Conservation (phyloP, 2,888 invertebrate species). For the Oscheius myriophilus region DNA sequence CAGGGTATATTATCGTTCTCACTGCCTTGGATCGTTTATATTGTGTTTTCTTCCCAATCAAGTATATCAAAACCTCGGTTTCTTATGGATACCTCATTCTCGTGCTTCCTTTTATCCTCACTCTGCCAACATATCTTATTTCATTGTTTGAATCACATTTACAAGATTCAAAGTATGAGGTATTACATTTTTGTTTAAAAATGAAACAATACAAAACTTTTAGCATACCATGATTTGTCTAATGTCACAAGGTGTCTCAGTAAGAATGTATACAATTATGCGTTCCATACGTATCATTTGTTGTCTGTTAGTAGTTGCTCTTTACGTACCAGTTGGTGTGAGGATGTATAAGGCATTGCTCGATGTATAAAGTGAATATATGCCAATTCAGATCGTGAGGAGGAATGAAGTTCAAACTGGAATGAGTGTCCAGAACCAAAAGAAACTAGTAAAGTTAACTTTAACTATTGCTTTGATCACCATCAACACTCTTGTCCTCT, state of each 20-base stretch:
- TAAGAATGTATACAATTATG: slow-evolving; percentile 33
- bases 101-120: slow-evolving; percentile 37
- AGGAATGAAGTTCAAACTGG: slow-evolving; percentile 10
- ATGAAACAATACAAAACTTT: too few species aligned
- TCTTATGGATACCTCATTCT: slow-evolving; percentile 40
- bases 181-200: not conserved
- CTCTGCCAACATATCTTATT: slow-evolving; percentile 38
- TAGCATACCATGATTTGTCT: slow-evolving; percentile 47
- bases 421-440: slow-evolving; percentile 7
- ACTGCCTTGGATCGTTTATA: slow-evolving; percentile 46
- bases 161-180: not conserved
- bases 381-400: slow-evolving; percentile 5
- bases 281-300: slow-evolving; percentile 41
- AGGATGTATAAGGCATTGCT: slow-evolving; percentile 40
- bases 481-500: slow-evolving; percentile 41
- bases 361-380: not conserved
- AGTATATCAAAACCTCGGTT: slow-evolving; percentile 42
- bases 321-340: slow-evolving; percentile 44
- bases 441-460: slow-evolving; percentile 41
- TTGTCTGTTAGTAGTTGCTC: slow-evolving; percentile 36
- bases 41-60: slow-evolving; percentile 49
- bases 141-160: slow-evolving; percentile 29
- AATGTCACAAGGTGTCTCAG: slow-evolving; percentile 34
- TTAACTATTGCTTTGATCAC: slow-evolving; percentile 45
- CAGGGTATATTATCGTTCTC: slow-evolving; percentile 32